phyloP scores from a whole-genome alignment of 2,888 invertebrate genomes.

The Trisateles emortualis region DNA sequence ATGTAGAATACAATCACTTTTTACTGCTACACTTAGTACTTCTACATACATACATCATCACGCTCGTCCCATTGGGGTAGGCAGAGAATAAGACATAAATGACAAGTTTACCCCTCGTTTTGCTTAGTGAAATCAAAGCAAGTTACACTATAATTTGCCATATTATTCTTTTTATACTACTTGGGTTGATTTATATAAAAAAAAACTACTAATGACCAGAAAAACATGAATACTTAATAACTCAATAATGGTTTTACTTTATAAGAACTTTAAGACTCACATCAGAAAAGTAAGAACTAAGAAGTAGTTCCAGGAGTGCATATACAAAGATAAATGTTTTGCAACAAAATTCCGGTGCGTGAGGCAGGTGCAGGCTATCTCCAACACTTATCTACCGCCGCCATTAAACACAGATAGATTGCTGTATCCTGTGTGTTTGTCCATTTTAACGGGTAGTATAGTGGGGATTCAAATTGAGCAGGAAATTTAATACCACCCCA shows the following conservation, averaged over 20 bases:
- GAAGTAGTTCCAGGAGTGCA: background rate
- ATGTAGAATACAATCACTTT: background rate
- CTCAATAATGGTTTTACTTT: background rate
- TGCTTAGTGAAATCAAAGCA: too few relatives aligned
- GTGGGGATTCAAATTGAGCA: too few relatives aligned
- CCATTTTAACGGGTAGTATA: too few relatives aligned
- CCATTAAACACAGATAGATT: background rate
- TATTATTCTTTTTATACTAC: too few relatives aligned
- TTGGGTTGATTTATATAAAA: too few relatives aligned
- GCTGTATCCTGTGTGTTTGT: conserved; percentile 5
- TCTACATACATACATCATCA: too few relatives aligned
- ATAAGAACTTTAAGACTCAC: background rate
- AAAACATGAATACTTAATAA: background rate
- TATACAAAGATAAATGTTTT: background rate
- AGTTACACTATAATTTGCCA: too few relatives aligned
- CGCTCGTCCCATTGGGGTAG: too few relatives aligned
- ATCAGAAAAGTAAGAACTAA: background rate
- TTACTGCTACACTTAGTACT: background rate
- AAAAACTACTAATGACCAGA: too few relatives aligned
- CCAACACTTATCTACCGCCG: background rate
- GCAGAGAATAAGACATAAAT: too few relatives aligned
- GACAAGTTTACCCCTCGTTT: too few relatives aligned
- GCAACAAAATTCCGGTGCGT: background rate
- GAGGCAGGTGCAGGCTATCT: background rate
- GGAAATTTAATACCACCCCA: too few relatives aligned